Percentiles rank a stretch among this genome's conserved stretches.
These are phyloP conservation scores for Pteropus alecto DNA, from an alignment of 2,113 vertebrate genomes.

Conservation along the genomic window DNA sequence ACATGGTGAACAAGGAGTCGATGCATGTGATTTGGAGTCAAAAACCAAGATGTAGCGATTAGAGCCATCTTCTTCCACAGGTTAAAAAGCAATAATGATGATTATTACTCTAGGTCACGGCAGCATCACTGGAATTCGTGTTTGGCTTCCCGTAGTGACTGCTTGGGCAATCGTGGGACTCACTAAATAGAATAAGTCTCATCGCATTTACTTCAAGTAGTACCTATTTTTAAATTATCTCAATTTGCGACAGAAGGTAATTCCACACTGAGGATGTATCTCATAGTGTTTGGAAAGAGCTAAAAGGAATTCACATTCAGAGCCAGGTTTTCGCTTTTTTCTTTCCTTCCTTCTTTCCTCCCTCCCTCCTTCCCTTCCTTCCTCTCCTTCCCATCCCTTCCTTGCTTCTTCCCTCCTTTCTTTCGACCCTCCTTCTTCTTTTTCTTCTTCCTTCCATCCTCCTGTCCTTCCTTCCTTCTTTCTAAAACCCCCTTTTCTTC, in stretches of 20 bases:
- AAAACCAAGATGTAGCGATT: neutral
- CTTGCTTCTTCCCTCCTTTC: accelerated
- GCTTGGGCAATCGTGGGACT: accelerated
- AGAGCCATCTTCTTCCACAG: neutral
- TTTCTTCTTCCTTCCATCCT: neutral
- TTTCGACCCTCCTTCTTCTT: too few relatives aligned
- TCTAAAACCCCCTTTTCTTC: neutral
- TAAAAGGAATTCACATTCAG: neutral
- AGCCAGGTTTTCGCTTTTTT: neutral
- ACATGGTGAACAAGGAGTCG: neutral
- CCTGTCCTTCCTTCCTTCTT: neutral
- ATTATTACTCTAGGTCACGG: neutral
- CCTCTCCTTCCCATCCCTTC: too few relatives aligned
- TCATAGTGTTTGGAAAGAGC: neutral
- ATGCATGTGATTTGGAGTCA: too few relatives aligned
- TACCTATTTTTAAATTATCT: neutral
- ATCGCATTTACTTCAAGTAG: neutral
- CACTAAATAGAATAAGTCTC: neutral
- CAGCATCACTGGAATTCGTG: accelerated
- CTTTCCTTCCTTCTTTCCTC: neutral
- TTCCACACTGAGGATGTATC: neutral
- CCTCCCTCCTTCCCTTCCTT: neutral
- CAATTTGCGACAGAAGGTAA: neutral
- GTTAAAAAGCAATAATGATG: neutral
- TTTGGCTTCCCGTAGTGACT: neutral